Evolutionary conservation across 2,113 vertebrate species (phyloP).

Genomic region (Hystrix cristata): DNA sequence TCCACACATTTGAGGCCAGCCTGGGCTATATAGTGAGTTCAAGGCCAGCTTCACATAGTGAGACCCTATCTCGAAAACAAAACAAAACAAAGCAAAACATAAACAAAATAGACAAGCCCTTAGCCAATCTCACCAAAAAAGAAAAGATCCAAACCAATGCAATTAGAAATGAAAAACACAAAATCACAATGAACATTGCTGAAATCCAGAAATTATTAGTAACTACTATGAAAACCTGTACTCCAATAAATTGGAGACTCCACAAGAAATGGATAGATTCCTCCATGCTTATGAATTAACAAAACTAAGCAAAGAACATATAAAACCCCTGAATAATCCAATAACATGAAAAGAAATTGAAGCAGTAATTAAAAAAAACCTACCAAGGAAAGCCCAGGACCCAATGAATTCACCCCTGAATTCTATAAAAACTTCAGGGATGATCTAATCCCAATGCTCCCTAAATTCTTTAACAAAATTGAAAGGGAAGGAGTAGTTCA

Average conservation of each 20-base stretch:
- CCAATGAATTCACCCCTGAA: not conserved
- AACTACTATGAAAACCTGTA: not conserved
- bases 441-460: not conserved
- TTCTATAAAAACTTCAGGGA: not conserved
- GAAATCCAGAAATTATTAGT: not conserved
- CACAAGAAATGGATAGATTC: not conserved
- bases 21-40: no score
- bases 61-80: no score
- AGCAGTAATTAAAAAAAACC: not conserved
- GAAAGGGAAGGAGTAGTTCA: not conserved
- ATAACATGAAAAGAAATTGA: not conserved
- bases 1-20: no score
- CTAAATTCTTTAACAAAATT: not conserved
- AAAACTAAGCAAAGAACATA: not conserved
- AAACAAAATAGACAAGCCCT: not conserved
- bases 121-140: not conserved
- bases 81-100: not conserved
- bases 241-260: not conserved
- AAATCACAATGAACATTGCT: not conserved
- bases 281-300: not conserved
- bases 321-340: not conserved
- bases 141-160: not conserved
- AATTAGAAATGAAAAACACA: not conserved
- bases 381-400: not conserved
- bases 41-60: no score